Percentiles rank a stretch among this genome's conserved stretches.
These are phyloP conservation scores for Litoditis marina DNA, from an alignment of 2,888 invertebrate species.

Conservation along the genomic window DNA sequence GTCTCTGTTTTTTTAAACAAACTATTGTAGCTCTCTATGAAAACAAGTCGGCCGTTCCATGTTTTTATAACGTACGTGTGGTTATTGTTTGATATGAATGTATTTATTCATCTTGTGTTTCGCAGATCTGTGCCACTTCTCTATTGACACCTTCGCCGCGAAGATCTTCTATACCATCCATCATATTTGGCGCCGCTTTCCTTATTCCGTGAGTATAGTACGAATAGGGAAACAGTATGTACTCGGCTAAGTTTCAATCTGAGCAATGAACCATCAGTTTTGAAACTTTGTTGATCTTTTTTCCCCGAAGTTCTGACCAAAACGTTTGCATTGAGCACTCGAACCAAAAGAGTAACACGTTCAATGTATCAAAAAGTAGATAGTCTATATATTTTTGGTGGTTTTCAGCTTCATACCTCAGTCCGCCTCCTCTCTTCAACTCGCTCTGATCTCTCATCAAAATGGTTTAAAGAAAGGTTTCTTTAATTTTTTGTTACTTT, in stretches of 20 bases:
- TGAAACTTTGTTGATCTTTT: too few species aligned
- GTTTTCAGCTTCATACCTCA: neutral
- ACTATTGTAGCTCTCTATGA: neutral
- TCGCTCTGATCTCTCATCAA: neutral
- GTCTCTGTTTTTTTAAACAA: too few species aligned
- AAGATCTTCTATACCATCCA: neutral
- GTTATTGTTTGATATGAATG: too few species aligned
- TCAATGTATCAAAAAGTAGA: too few species aligned
- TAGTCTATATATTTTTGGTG: neutral
- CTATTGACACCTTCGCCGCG: conserved; percentile 2
- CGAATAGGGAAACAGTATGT: too few species aligned
- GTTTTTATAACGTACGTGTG: too few species aligned
- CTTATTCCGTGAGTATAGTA: conserved; percentile 9
- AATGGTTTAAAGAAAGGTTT: conserved; percentile 14
- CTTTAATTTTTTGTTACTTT: too few species aligned
- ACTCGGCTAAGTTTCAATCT: too few species aligned
- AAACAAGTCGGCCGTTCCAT: neutral
- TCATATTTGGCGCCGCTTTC: conserved; percentile 13
- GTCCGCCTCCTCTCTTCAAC: neutral
- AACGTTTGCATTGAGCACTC: too few species aligned
- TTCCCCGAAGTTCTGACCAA: too few species aligned
- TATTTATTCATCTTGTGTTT: neutral
- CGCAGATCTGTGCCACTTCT: conserved; percentile 5
- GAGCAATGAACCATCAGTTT: too few species aligned
- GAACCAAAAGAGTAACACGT: too few species aligned